phyloP scores from a whole-genome alignment of 2,113 vertebrate species.

The Junco hyemalis region DNA sequence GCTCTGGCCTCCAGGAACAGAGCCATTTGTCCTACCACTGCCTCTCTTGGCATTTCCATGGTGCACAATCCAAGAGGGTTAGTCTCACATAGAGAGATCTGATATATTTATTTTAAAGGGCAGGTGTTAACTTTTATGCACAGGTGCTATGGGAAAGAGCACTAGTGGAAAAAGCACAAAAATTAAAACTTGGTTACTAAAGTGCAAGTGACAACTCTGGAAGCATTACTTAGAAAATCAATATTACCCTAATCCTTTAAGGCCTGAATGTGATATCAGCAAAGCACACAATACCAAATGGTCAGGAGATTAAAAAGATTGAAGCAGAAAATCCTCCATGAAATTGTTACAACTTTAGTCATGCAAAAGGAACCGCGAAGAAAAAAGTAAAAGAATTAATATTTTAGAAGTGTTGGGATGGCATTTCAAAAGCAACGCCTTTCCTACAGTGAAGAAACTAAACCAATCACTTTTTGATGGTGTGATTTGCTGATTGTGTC shows the following conservation, averaged over 20 bases:
- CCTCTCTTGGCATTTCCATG: not conserved
- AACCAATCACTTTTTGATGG: not conserved
- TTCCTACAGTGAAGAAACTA: not conserved
- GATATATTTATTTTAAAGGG: not conserved
- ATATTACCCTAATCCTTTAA: not conserved
- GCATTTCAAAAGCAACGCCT: not conserved
- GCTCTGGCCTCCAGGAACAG: not conserved
- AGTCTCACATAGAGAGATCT: not conserved
- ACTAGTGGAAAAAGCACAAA: not conserved
- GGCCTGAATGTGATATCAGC: not conserved
- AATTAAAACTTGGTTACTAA: not conserved
- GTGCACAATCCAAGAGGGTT: not conserved
- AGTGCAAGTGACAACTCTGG: not conserved
- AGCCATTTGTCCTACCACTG: not conserved
- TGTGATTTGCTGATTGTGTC: not conserved
- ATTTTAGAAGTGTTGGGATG: not conserved
- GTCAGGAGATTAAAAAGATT: not conserved
- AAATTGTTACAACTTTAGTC: not conserved
- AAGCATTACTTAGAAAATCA: not conserved
- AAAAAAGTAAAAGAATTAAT: not conserved
- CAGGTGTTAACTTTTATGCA: not conserved
- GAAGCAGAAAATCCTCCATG: accelerated
- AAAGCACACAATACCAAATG: not conserved
- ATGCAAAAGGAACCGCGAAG: not conserved
- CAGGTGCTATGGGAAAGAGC: not conserved